phyloP scores from a whole-genome alignment of 2,113 vertebrate genomes.

The Amphilophus citrinellus region DNA sequence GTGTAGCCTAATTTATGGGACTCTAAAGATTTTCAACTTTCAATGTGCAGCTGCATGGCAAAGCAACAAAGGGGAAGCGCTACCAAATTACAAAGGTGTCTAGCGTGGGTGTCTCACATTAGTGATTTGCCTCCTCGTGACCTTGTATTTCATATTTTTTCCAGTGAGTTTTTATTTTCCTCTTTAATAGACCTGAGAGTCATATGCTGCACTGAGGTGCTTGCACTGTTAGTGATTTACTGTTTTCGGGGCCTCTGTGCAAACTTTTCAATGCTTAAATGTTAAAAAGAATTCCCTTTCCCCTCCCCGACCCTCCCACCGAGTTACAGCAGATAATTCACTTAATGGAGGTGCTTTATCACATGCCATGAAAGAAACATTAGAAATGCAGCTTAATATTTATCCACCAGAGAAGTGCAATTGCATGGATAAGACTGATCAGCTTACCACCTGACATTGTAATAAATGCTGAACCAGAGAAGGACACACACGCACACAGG shows the following conservation, averaged over 20 bases:
- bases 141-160: conserved; percentile 41
- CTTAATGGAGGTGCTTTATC: not conserved
- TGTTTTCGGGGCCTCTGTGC: not conserved
- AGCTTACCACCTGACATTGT: too few species aligned
- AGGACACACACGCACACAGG: not conserved
- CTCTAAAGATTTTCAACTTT: conserved; percentile 53
- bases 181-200: not conserved
- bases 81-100: conserved; percentile 52
- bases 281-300: not conserved
- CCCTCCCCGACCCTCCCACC: not conserved
- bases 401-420: not conserved
- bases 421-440: not conserved
- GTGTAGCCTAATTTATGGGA: conserved; percentile 59
- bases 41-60: conserved; percentile 67
- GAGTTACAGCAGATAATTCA: not conserved
- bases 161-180: not conserved
- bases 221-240: not conserved
- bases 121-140: conserved; percentile 28
- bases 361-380: not conserved
- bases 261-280: not conserved
- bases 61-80: conserved; percentile 44
- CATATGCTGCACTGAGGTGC: not conserved
- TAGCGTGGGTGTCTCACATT: conserved; percentile 24
- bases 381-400: not conserved
- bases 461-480: too few species aligned